Evolutionary conservation across 2,113 vertebrate species (phyloP), one percentile per base, ranked within the genome.

Genomic region (Macrotis lagotis): DNA sequence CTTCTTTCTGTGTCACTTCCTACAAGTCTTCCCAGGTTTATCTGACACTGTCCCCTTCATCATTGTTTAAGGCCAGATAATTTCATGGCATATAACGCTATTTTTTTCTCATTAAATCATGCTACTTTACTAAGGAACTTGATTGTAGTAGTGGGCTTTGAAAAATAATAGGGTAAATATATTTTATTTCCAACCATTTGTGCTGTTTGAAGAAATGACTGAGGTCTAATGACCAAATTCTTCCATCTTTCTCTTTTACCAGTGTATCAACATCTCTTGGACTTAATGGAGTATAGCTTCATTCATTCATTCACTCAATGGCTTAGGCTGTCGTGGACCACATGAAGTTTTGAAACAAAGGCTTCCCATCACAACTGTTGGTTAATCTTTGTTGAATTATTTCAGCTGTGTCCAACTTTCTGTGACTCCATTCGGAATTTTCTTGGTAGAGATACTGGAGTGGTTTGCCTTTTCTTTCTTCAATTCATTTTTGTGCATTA

Each of bases 131-230:
- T 89, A 95, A 93, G 14, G 93, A 91, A 90, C 48, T 53, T 96
- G 47, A 92, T 25, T 92, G 91, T 90, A 94, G 88, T 3, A 59
- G n/a, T 52, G 51, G 2, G 49, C 50, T 74, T 51, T 66, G 24
- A 94, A 97, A 97, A 93, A 31, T 88, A 92, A 90, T 9, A 88
- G 91, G 31, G 66, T 37, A 92, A 91, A 83, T 93, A 89, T n/a
- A 66, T 91, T 31, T 89, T 44, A 93, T 90, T 92, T 96, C 90
- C 91, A 95, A 22, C 88, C 1, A 91, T 59, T 90, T 96, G 50
- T 91, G 14, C 89, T 89, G 53, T 50, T 48, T 92, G 52, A 93
- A 47, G 74, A 94, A 96, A 16, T 28, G 91, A 52, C 93, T 94
- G 90, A 96, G 28, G 2, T 3, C 89, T 92, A 47, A 48, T 51